Base-by-base conservation (phyloP, 2,797 vertebrate species). In the Sebastes diaconus region DNA sequence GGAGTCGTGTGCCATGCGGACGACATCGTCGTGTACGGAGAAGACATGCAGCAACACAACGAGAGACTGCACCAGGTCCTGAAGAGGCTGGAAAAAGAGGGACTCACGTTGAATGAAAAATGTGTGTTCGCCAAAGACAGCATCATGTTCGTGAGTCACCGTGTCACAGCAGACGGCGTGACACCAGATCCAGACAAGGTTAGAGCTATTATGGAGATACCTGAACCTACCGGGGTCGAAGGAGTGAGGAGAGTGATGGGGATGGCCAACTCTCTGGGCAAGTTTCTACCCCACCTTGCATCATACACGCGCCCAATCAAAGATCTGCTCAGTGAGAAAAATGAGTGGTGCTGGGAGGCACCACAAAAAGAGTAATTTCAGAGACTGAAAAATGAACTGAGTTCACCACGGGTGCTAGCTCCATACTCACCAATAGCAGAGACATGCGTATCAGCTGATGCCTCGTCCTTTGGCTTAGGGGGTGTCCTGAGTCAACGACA, bases 181-280 rank as follows among this genome's bases (percentile, higher is more conserved):
- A 36, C 34, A 36, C 34, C 34, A 12, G 34, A 36, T 36, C 34
- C 34, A 36, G 34, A 36, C 34, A 36, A 36, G 34, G 34, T 36
- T 36, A 36, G 34, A 36, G 34, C 34, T 36, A 36, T 36, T 36
- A 36, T 36, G 34, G 34, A 36, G 34, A 36, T 36, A 2, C 34
- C 34, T 36, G 34, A 36, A 36, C 11, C 34, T 36, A 36, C 34
- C 34, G 11, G 34, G 34, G 34, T 36, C 34, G n/a, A 8, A 29
- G 68, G 46, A 0, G 76, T 84, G 12, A 78, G 30, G 18, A 79
- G 83, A 74, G 24, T 84, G 8, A 57, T 82, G 64, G 83, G 78
- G 0, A 85, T 81, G 52, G 75, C 57, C 13, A 65, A 73, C 36
- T 80, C 55, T 3, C 6, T 80, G 0, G 18, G 63, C 1, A 80